These are phyloP conservation scores for Galaxias olidus DNA, from an alignment of 2,797 vertebrate species.

Conservation along the genomic window DNA sequence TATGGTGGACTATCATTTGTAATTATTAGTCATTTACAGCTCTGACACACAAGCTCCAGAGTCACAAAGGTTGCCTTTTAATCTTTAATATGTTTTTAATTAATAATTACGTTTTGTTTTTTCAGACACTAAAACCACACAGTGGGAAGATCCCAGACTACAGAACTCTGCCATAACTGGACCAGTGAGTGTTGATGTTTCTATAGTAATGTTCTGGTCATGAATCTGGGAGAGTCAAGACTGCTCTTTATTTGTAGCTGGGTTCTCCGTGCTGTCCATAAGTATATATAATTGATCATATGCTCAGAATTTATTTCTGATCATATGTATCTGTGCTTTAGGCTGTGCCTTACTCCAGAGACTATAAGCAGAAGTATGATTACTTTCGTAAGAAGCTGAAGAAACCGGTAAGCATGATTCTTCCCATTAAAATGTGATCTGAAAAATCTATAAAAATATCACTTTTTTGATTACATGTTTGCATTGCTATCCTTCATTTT, in stretches of 20 bases:
- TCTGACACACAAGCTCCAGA: no score
- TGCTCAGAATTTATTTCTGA: conserved; percentile 14
- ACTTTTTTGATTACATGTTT: no score
- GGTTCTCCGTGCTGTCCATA: conserved; percentile 10
- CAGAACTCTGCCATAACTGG: conserved; percentile 91
- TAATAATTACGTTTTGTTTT: neutral
- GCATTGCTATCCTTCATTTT: no score
- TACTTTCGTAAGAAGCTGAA: conserved; percentile 96
- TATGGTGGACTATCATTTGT: neutral
- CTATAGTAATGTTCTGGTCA: neutral
- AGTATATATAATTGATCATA: neutral
- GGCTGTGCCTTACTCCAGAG: conserved; percentile 99
- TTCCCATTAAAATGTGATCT: neutral
- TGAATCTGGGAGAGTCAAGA: neutral
- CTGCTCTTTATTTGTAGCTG: conserved; percentile 14
- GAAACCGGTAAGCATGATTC: conserved; percentile 83
- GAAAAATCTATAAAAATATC: neutral
- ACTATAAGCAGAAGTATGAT: conserved; percentile 98
- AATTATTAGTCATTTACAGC: no score
- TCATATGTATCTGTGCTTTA: conserved; percentile 53
- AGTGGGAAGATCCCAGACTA: conserved; percentile 96
- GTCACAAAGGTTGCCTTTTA: no score
- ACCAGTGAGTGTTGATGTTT: conserved; percentile 78
- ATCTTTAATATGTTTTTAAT: neutral
- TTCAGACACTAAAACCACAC: conserved; percentile 90